phyloP scores from a whole-genome alignment of 2,797 vertebrate genomes.

The Okamejei kenojei region DNA sequence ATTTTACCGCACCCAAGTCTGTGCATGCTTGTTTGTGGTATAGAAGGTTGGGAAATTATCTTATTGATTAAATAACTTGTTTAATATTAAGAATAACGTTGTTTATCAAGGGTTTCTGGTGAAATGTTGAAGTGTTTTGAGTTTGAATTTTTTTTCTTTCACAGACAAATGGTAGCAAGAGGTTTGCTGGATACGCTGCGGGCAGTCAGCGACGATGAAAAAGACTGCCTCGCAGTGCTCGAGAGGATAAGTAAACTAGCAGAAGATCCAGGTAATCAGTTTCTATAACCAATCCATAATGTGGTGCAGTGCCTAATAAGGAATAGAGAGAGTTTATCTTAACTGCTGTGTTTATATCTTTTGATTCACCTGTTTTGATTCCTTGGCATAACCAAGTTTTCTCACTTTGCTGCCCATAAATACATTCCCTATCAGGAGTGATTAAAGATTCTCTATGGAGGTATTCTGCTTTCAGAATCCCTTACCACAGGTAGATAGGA shows the following conservation, averaged over 20 bases:
- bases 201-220: slow-evolving; percentile 77
- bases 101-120: not conserved
- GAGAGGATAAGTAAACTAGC: slow-evolving; percentile 77
- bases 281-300: not conserved
- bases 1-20: not conserved
- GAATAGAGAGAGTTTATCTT: not conserved
- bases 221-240: slow-evolving; percentile 75
- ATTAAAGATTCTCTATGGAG: no score
- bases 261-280: slow-evolving; percentile 69
- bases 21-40: not conserved
- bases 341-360: not conserved
- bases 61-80: not conserved
- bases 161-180: slow-evolving; percentile 84
- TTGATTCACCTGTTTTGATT: not conserved
- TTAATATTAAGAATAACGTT: not conserved
- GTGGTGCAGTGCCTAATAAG: no score
- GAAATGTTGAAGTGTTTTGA: slow-evolving; percentile 10
- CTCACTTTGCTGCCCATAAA: no score
- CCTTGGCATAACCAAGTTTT: not conserved
- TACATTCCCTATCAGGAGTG: no score
- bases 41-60: no score
- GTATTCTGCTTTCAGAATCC: no score
- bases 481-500: no score
- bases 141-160: slow-evolving; percentile 47
- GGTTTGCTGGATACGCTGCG: slow-evolving; percentile 81